Conservation (phyloP, 2,888 invertebrate genomes). For the Lithophane leautieri region DNA sequence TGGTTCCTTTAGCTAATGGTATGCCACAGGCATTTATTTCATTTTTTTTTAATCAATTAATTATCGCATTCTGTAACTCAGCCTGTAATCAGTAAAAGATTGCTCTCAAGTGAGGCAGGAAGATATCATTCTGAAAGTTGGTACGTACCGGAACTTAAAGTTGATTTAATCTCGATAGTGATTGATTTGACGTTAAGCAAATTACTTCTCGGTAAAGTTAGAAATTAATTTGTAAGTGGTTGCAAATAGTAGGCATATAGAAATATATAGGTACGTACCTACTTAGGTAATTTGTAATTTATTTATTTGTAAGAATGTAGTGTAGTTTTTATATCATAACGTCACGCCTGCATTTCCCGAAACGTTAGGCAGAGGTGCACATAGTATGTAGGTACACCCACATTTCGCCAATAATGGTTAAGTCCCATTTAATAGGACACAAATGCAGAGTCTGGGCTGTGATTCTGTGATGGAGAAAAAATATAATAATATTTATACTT, state of each 20-base stretch:
- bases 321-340: too few species aligned
- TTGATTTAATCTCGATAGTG: slow-evolving; percentile 2
- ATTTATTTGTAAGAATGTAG: too few species aligned
- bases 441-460: neutral
- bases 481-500: too few species aligned
- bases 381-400: neutral
- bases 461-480: too few species aligned
- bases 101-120: neutral
- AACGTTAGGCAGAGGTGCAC: neutral
- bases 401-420: neutral
- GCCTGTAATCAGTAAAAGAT: neutral
- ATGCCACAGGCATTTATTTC: too few species aligned
- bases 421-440: neutral
- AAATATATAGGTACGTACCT: too few species aligned
- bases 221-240: neutral
- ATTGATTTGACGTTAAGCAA: slow-evolving; percentile 4
- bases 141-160: slow-evolving; percentile 5
- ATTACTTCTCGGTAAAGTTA: slow-evolving; percentile 3
- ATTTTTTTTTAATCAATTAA: neutral
- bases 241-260: neutral
- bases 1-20: neutral
- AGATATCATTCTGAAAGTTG: slow-evolving; percentile 24
- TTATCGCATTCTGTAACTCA: neutral
- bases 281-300: too few species aligned
- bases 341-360: neutral